These are phyloP conservation scores for Cotesia chilonis DNA, from an alignment of 1,140 invertebrate species.

Conservation along the genomic window DNA sequence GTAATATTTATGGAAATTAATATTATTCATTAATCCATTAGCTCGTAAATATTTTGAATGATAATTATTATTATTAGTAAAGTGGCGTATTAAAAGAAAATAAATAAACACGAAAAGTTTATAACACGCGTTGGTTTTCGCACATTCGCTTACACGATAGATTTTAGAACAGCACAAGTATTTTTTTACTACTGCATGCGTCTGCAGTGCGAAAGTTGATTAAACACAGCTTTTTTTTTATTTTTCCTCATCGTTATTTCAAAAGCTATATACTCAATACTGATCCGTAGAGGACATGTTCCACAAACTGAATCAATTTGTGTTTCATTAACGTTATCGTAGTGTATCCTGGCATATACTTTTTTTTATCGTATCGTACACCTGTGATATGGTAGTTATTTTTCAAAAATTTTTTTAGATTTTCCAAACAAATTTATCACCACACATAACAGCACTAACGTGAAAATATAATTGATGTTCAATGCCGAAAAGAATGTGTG, in stretches of 20 bases:
- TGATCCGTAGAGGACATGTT: slow-evolving; percentile 9
- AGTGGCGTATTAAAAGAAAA: no score
- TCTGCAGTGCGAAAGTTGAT: background rate
- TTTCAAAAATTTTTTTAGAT: background rate
- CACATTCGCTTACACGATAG: background rate
- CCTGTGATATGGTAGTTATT: slow-evolving; percentile 2
- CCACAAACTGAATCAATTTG: slow-evolving; percentile 21
- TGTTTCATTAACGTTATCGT: slow-evolving; percentile 5
- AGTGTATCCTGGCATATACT: background rate
- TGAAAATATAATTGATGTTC: background rate
- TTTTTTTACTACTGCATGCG: background rate
- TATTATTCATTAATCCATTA: no score
- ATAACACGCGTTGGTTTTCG: no score
- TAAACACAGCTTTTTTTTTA: slow-evolving; percentile 9
- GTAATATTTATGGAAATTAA: no score
- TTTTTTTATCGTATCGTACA: background rate
- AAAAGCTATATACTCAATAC: background rate
- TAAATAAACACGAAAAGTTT: no score
- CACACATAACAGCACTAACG: no score
- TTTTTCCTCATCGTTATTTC: slow-evolving; percentile 8
- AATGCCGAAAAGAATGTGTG: no score
- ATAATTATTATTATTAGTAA: no score
- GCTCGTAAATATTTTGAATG: no score
- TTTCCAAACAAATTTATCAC: background rate
- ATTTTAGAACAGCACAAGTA: slow-evolving; percentile 2